phyloP scores from a whole-genome alignment of 2,113 vertebrate species.

The Leptosomus discolor region DNA sequence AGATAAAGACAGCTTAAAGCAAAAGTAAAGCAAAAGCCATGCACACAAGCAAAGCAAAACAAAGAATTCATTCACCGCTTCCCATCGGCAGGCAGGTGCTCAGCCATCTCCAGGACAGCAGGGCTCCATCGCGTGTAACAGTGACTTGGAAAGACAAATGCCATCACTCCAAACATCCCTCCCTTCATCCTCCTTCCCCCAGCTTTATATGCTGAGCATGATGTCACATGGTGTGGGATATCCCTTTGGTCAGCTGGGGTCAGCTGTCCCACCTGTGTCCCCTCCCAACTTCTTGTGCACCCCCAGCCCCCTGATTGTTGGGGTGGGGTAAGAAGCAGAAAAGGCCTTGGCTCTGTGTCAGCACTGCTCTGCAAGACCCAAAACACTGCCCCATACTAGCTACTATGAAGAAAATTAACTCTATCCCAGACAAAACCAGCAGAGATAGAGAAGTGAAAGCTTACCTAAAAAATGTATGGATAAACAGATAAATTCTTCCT shows the following conservation, averaged over 20 bases:
- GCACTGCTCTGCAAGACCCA: background rate
- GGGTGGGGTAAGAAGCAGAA: background rate
- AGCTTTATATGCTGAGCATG: background rate
- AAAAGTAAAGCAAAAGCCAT: background rate
- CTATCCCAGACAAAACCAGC: background rate
- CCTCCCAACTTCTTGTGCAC: background rate
- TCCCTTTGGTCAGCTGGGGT: background rate
- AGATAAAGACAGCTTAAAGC: background rate
- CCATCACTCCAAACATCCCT: accelerated
- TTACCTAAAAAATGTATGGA: background rate
- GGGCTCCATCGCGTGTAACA: accelerated
- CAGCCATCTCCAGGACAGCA: background rate
- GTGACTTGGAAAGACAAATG: background rate
- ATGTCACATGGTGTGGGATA: background rate
- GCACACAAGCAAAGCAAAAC: background rate
- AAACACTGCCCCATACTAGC: background rate
- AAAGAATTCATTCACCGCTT: background rate
- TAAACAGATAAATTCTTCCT: background rate
- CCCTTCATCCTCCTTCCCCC: background rate
- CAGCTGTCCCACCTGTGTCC: background rate
- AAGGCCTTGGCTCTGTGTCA: background rate
- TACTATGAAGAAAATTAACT: background rate
- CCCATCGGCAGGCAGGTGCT: background rate
- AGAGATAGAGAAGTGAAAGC: background rate
- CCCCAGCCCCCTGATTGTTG: background rate